Evolutionary conservation across 2,888 invertebrate species (phyloP).

Genomic region (Clostera curtula): DNA sequence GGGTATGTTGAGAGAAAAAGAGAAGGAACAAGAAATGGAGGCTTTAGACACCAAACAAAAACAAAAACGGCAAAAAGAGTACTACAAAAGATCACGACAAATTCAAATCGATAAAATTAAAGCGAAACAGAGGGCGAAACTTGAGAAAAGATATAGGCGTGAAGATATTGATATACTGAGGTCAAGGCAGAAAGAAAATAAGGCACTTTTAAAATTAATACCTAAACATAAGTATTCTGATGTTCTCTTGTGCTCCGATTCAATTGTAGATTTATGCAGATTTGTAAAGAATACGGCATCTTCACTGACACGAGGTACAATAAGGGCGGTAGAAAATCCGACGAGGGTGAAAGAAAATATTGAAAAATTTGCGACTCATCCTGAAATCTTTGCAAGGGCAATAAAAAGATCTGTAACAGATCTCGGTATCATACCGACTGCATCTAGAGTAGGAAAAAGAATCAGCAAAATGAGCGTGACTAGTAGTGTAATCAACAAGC

Average conservation of each 20-base stretch:
- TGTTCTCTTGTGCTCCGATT: constrained; percentile 7
- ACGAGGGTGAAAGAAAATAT: not conserved
- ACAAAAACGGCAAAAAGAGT: too few relatives aligned
- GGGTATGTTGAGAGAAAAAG: not conserved
- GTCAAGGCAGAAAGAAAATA: too few relatives aligned
- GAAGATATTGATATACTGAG: too few relatives aligned
- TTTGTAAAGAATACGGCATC: constrained; percentile 6
- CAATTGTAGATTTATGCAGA: constrained; percentile 10
- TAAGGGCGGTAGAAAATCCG: constrained; percentile 5
- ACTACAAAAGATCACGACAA: too few relatives aligned
- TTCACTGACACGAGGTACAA: not conserved
- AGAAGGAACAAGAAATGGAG: not conserved
- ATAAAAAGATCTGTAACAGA: not conserved
- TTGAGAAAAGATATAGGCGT: too few relatives aligned
- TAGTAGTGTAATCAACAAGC: not conserved
- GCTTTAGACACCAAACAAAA: too few relatives aligned
- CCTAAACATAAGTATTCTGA: not conserved
- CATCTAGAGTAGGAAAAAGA: constrained; percentile 6
- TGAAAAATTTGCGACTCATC: not conserved
- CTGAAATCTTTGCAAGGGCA: not conserved
- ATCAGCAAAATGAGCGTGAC: constrained; percentile 2
- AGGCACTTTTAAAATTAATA: constrained; percentile 4
- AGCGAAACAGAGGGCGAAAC: too few relatives aligned
- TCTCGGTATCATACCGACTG: constrained; percentile 3
- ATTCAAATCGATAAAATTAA: too few relatives aligned